Percentiles rank a stretch among this genome's conserved stretches.
Evolutionary conservation across 2,888 invertebrate genomes (phyloP).

Genomic region (Phlogophora meticulosa): DNA sequence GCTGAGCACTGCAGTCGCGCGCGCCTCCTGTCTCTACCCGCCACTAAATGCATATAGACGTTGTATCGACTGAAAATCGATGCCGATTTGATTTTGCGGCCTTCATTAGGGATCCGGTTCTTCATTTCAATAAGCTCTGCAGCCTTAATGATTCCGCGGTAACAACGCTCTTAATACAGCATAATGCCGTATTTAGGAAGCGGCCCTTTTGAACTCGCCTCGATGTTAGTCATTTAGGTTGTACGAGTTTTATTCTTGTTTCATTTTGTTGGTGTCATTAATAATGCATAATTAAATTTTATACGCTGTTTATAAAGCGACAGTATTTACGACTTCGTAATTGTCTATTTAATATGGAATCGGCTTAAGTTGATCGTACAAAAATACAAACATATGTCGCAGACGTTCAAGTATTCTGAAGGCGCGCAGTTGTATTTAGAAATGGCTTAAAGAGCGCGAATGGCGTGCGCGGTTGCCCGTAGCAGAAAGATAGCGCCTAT

Average conservation of each 20-base stretch:
- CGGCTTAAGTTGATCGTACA: slow-evolving; percentile 24
- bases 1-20: slow-evolving; percentile 43
- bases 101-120: slow-evolving; percentile 90
- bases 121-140: slow-evolving; percentile 88
- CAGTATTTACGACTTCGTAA: slow-evolving; percentile 69
- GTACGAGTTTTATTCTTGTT: slow-evolving; percentile 76
- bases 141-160: slow-evolving; percentile 87
- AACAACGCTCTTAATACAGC: slow-evolving; percentile 86
- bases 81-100: slow-evolving; percentile 89
- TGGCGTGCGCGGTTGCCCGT: slow-evolving; percentile 80
- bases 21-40: slow-evolving; percentile 73
- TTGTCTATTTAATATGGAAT: slow-evolving; percentile 46
- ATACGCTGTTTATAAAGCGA: slow-evolving; percentile 73
- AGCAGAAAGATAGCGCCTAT: slow-evolving; percentile 86
- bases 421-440: slow-evolving; percentile 62
- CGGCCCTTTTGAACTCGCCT: slow-evolving; percentile 85
- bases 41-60: slow-evolving; percentile 86
- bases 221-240: slow-evolving; percentile 77
- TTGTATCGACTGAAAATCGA: slow-evolving; percentile 85
- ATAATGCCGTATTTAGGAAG: slow-evolving; percentile 88
- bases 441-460: slow-evolving; percentile 72
- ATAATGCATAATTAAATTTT: slow-evolving; percentile 79
- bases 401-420: slow-evolving; percentile 28
- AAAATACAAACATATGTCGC: slow-evolving; percentile 47
- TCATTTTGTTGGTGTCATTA: slow-evolving; percentile 76